Base-by-base conservation (phyloP, 2,888 invertebrate species). In the Drosophila anceps region DNA sequence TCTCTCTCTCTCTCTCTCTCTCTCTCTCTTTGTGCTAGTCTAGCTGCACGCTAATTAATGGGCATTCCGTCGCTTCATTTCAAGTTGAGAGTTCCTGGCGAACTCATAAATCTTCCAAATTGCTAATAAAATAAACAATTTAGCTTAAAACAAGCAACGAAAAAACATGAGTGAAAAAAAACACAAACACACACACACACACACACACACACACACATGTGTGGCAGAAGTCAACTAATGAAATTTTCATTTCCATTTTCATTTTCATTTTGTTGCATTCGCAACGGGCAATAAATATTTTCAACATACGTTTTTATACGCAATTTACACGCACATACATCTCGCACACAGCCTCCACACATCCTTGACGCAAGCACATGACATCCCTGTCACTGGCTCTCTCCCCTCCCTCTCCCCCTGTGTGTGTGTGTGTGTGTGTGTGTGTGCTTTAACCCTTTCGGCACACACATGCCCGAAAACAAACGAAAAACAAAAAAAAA, bases 211-310 rank as follows among this genome's bases (percentile, higher is more conserved):
- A 41, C 13, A 58, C 59, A 62, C 57, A 70, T 51, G 59, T 10
- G 54, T 44, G 64, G 46, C 64, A 67, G 62, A 75, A 82, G 80
- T 84, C 76, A 79, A 82, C 89, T 90, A 88, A 90, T 90, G 91
- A 90, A 88, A 88, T 81, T 86, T 86, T 88, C 90, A 90, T 85
- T 85, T 84, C 89, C 91, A 91, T 79, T 86, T 86, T 88, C 90
- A 90, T 85, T 85, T 84, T 90, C 91, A 91, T 91, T 91, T 91
- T 87, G 91, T 88, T 90, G 89, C 89, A 92, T 92, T 91, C 91
- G 91, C 79, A 91, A 92, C 91, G 91, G 84, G 91, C 79, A 91
- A 91, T 91, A 91, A 91, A 91, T 91, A 92, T 90, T 88, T 92
- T 87, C 84, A 91, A 87, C 90, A 91, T 80, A 83, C 82, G 79